These are phyloP conservation scores for Romanomermis culicivorax DNA, from an alignment of 2,888 invertebrate genomes.

Conservation along the genomic window DNA sequence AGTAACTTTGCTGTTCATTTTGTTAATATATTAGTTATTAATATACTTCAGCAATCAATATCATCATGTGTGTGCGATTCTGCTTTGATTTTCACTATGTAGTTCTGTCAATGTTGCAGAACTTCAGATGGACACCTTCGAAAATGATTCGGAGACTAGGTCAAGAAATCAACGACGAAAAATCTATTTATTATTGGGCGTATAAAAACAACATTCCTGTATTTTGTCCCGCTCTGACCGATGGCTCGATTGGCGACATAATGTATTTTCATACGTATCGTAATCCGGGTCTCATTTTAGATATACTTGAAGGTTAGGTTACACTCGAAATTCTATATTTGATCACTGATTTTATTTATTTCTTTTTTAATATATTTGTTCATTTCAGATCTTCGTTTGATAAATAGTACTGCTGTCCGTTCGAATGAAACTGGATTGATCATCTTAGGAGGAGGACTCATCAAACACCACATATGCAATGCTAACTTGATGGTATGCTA, in stretches of 20 bases:
- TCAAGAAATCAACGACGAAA: slow-evolving; percentile 63
- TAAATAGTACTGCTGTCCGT: slow-evolving; percentile 83
- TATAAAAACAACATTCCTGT: slow-evolving; percentile 87
- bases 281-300: slow-evolving; percentile 71
- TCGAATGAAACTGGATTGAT: slow-evolving; percentile 84
- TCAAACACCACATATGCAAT: slow-evolving; percentile 99
- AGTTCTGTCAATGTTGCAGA: too few species aligned
- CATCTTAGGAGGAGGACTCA: slow-evolving; percentile 76
- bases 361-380: slow-evolving; percentile 7
- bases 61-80: too few species aligned
- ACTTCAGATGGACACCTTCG: slow-evolving; percentile 66
- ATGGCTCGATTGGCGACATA: slow-evolving; percentile 94
- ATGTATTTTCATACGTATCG: slow-evolving; percentile 91
- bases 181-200: slow-evolving; percentile 91
- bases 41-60: too few species aligned
- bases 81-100: too few species aligned
- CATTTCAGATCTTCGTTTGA: slow-evolving; percentile 51
- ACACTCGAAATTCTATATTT: background rate
- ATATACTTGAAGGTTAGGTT: slow-evolving; percentile 50
- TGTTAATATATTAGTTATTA: too few species aligned
- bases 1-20: too few species aligned
- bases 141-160: slow-evolving; percentile 63
- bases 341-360: background rate
- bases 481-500: slow-evolving; percentile 95
- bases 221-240: slow-evolving; percentile 88